Evolutionary conservation across 2,797 vertebrate species (phyloP).

Genomic region (Pantherophis alleghaniensis): DNA sequence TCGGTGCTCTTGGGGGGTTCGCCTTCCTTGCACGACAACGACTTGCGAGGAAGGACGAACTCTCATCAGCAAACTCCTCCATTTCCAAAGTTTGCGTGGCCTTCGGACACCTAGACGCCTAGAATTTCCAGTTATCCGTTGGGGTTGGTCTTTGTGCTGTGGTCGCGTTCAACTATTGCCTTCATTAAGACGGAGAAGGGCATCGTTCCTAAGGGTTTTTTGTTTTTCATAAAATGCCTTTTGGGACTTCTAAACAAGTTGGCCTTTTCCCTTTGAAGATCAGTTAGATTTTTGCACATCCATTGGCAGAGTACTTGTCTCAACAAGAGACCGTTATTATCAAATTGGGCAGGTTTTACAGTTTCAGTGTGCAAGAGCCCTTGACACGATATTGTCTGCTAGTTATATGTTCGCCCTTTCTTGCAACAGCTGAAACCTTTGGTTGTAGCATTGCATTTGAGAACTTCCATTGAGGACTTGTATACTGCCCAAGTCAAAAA

Average conservation of each 20-base stretch:
- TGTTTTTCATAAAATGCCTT: background rate
- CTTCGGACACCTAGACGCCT: background rate
- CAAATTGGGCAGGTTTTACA: background rate
- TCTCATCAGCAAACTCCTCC: background rate
- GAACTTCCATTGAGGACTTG: too few relatives aligned
- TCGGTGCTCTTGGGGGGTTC: background rate
- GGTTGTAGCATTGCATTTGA: background rate
- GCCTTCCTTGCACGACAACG: background rate
- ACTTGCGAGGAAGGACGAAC: background rate
- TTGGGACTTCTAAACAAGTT: background rate
- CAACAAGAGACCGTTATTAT: background rate
- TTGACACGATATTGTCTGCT: background rate
- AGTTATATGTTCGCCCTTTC: background rate
- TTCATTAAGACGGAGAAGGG: background rate
- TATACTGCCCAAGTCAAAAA: too few relatives aligned
- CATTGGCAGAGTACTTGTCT: background rate
- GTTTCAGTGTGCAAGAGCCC: background rate
- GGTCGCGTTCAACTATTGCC: background rate
- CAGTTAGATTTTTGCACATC: background rate
- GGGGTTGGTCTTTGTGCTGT: too few relatives aligned
- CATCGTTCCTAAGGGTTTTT: background rate
- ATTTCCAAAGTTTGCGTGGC: background rate
- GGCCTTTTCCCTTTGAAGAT: background rate
- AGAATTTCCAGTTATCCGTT: background rate
- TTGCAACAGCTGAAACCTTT: background rate